These are phyloP conservation scores for Boulengeromyrus knoepffleri DNA, from an alignment of 2,113 vertebrate genomes.

Conservation along the genomic window DNA sequence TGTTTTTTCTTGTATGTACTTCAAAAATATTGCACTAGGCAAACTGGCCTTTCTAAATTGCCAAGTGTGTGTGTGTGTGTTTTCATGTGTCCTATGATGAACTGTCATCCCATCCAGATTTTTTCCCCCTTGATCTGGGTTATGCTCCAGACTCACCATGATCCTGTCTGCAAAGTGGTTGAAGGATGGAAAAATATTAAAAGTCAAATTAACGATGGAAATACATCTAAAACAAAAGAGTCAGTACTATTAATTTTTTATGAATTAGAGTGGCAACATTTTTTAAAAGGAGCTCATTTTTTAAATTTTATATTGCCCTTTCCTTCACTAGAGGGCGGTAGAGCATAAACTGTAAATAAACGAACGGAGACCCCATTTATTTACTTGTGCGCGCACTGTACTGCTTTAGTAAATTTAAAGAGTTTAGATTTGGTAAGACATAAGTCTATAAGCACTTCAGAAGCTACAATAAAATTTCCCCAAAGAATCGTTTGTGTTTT, in stretches of 20 bases:
- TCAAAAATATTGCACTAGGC: neutral
- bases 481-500: neutral
- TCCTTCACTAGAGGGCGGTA: constrained; percentile 1
- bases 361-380: neutral
- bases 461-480: neutral
- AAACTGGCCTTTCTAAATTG: neutral
- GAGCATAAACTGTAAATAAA: neutral
- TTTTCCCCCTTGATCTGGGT: neutral
- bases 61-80: neutral
- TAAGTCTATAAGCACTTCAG: neutral
- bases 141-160: neutral
- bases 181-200: neutral
- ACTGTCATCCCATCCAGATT: neutral
- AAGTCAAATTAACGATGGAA: neutral
- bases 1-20: neutral
- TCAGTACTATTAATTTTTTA: neutral
- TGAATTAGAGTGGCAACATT: neutral
- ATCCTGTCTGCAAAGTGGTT: neutral
- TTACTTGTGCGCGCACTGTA: neutral
- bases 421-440: neutral
- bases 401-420: neutral
- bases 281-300: neutral
- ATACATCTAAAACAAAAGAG: neutral
- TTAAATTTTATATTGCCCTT: neutral
- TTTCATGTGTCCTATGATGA: neutral